Evolutionary conservation across 2,797 vertebrate genomes (phyloP), one percentile per base, ranked within the genome.

Genomic region (Megalops cyprinoides): DNA sequence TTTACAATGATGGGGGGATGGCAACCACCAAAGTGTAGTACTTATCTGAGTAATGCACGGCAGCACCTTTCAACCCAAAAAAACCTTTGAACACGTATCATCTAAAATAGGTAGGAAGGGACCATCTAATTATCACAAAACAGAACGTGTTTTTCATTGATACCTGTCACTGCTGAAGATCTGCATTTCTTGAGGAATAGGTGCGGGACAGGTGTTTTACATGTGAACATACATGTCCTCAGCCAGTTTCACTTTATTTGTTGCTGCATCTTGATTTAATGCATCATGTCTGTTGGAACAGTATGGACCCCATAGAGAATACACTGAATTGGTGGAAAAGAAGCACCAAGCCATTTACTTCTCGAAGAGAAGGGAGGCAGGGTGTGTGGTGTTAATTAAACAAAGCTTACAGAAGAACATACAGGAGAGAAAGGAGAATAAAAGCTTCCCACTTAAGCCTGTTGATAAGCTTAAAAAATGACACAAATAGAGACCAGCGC

Each of bases 381-480:
- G 31, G 58, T 31, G 58, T 37, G 6, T 4, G 14, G 10, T 65
- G 60, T 65, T 65, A 65, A 65, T 65, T 65, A 65, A 65, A 65
- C 60, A 65, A 15, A 31, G 60, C 25, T 60, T 60, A 60, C 25
- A 31, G 56, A 60, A 60, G 56, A 25, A 28, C 53, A n/a, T 53
- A 53, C 53, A 10, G 46, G 4, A 14, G 15, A 53, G 18, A 53
- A 53, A 53, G 9, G 51, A 14, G 51, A 53, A 53, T 53, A 53
- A 53, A 53, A 14, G 51, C 31, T 15, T 37, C 60, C 60, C 28
- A 20, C 37, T 65, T 65, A 79, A 53, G 56, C 39, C 31, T 25
- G 55, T 28, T 78, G 48, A 79, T 46, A 18, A 62, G 77, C 81
- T 60, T 82, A 49, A 31, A 58, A 65, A 60, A 58, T 58, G 80